Percentiles rank a stretch among this genome's conserved stretches.
phyloP scores from a whole-genome alignment of 1,140 invertebrate species.

The Melanaphis sacchari region DNA sequence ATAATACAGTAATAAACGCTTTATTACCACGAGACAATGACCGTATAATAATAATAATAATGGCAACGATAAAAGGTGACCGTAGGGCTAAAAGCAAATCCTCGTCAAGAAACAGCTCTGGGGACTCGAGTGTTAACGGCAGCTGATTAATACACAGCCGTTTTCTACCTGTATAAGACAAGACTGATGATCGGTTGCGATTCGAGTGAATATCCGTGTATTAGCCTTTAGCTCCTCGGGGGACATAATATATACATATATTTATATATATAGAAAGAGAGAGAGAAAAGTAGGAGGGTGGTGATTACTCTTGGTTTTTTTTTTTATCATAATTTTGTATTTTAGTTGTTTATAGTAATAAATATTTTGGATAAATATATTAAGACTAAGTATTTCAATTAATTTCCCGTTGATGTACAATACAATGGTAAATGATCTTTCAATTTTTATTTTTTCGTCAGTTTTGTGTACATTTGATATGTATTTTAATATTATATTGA shows the following conservation, averaged over 20 bases:
- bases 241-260: slow-evolving; percentile 3
- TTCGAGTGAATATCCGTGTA: slow-evolving; percentile 55
- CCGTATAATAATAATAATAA: slow-evolving; percentile 56
- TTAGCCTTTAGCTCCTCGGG: slow-evolving; percentile 11
- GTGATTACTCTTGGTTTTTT: slow-evolving; percentile 33
- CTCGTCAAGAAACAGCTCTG: slow-evolving; percentile 52
- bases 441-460: not conserved
- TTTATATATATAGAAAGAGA: not conserved
- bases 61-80: slow-evolving; percentile 54
- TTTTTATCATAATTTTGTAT: not conserved
- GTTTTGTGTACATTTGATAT: not conserved
- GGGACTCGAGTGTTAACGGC: slow-evolving; percentile 49
- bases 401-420: not conserved
- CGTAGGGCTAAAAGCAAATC: slow-evolving; percentile 55
- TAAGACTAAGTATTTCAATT: not conserved
- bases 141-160: slow-evolving; percentile 54
- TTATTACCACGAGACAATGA: slow-evolving; percentile 57
- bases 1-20: slow-evolving; percentile 44
- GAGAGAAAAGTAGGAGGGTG: not conserved
- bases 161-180: slow-evolving; percentile 56
- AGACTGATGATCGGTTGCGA: slow-evolving; percentile 54
- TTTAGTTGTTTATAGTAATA: not conserved
- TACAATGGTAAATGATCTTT: not conserved
- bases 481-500: not conserved
- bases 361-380: not conserved